Percentiles rank a stretch among this genome's conserved stretches.
phyloP scores from a whole-genome alignment of 2,797 vertebrate genomes.

The Smutsia temminckii region DNA sequence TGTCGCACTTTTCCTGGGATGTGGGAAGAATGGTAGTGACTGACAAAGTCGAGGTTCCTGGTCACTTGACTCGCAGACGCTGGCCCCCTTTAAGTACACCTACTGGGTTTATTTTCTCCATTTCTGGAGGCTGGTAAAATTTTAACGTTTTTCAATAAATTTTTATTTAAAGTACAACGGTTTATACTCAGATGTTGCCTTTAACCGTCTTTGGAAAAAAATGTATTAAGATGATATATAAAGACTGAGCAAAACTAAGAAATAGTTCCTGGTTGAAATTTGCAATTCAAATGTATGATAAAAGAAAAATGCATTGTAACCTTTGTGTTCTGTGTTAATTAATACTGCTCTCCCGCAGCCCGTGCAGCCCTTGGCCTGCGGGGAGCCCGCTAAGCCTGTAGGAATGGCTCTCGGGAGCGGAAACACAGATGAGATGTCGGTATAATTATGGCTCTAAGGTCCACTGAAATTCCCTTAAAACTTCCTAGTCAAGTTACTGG shows the following conservation, averaged over 20 bases:
- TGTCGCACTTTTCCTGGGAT: constrained; percentile 6
- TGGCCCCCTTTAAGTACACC: not conserved
- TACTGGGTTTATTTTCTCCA: constrained; percentile 30
- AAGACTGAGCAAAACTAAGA: constrained; percentile 69
- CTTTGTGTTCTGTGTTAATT: not conserved
- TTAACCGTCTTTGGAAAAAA: constrained; percentile 30
- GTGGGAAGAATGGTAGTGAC: not conserved
- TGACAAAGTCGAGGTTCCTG: not conserved
- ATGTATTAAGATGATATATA: constrained; percentile 58
- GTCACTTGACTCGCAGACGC: not conserved
- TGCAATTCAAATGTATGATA: constrained; percentile 58
- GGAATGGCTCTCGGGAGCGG: constrained; percentile 60
- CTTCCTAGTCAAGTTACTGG: constrained; percentile 83
- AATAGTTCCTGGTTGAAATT: constrained; percentile 68
- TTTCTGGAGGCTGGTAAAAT: constrained; percentile 59
- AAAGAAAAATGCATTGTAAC: constrained; percentile 75
- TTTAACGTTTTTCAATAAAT: constrained; percentile 54
- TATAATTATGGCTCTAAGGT: constrained; percentile 80
- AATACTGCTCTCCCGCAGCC: too few species aligned
- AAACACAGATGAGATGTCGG: constrained; percentile 75
- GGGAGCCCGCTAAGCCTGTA: not conserved
- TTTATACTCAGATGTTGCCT: constrained; percentile 72
- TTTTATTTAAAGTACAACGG: constrained; percentile 53
- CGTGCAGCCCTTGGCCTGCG: not conserved
- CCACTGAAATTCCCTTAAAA: constrained; percentile 81